Evolutionary conservation across 2,888 invertebrate species (phyloP).

Genomic region (Cetonia aurata): DNA sequence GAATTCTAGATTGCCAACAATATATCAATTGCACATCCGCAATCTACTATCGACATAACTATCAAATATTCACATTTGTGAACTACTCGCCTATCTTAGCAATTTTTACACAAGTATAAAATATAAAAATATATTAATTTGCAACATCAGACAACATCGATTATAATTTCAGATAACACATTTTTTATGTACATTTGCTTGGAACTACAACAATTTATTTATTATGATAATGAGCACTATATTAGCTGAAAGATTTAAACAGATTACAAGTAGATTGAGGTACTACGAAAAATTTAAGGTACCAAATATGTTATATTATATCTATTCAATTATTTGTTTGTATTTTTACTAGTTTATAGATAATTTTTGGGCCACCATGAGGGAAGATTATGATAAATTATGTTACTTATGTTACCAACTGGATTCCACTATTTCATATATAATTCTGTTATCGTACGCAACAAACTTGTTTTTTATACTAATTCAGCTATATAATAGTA

Average conservation of each 20-base stretch:
- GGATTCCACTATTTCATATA: conserved; percentile 73
- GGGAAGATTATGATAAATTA: conserved; percentile 76
- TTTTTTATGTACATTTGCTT: conserved; percentile 56
- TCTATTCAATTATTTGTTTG: neutral
- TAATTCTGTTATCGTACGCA: conserved; percentile 76
- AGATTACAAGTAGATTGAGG: conserved; percentile 55
- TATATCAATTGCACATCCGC: conserved; percentile 33
- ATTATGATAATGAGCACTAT: conserved; percentile 60
- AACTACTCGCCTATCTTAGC: conserved; percentile 48
- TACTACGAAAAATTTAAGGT: conserved; percentile 48
- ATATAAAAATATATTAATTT: conserved; percentile 3
- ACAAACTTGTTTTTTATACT: conserved; percentile 82
- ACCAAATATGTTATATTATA: conserved; percentile 28
- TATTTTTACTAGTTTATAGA: conserved; percentile 60
- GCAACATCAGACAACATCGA: neutral
- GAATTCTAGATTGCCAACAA: conserved; percentile 11
- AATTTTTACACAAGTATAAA: conserved; percentile 49
- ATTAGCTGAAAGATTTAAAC: conserved; percentile 59
- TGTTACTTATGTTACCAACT: conserved; percentile 72
- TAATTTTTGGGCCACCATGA: conserved; percentile 69
- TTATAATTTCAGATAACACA: conserved; percentile 56
- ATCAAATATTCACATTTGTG: conserved; percentile 47
- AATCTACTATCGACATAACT: conserved; percentile 37
- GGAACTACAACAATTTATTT: conserved; percentile 61
- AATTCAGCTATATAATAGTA: conserved; percentile 76